A percentile compares a stretch with the other conserved stretches of the same genome.
phyloP scores from a whole-genome alignment of 2,113 vertebrate genomes.

The Anolis sagrei region DNA sequence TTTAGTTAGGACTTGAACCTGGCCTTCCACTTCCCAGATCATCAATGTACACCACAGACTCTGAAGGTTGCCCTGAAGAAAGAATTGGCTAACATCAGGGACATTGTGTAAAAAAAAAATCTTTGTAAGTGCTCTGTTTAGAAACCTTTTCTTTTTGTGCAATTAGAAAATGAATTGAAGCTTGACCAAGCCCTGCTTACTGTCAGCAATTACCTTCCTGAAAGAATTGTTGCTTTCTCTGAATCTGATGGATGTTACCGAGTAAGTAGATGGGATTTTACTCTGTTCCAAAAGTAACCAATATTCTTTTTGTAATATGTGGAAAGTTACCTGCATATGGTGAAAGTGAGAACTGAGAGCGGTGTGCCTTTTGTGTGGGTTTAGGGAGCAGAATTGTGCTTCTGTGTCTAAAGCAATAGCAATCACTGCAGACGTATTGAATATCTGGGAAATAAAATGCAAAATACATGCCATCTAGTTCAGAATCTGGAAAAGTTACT shows the following conservation, averaged over 20 bases:
- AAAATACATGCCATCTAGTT: too few species aligned
- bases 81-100: background rate
- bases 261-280: background rate
- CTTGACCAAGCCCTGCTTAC: background rate
- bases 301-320: background rate
- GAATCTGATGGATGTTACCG: background rate
- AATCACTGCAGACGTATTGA: too few species aligned
- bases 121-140: background rate
- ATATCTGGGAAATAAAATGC: too few species aligned
- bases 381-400: too few species aligned
- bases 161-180: conserved; percentile 18
- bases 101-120: background rate
- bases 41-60: background rate
- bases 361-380: too few species aligned
- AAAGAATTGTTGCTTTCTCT: background rate
- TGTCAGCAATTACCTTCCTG: conserved; percentile 22
- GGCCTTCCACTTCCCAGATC: background rate
- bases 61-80: background rate
- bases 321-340: background rate
- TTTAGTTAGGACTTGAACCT: background rate
- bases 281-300: background rate
- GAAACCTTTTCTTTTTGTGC: background rate
- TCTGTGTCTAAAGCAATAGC: too few species aligned
- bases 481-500: too few species aligned
- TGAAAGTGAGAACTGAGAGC: too few species aligned